Conservation (phyloP, 2,888 invertebrate genomes). For the Drosophila neonasuta region DNA sequence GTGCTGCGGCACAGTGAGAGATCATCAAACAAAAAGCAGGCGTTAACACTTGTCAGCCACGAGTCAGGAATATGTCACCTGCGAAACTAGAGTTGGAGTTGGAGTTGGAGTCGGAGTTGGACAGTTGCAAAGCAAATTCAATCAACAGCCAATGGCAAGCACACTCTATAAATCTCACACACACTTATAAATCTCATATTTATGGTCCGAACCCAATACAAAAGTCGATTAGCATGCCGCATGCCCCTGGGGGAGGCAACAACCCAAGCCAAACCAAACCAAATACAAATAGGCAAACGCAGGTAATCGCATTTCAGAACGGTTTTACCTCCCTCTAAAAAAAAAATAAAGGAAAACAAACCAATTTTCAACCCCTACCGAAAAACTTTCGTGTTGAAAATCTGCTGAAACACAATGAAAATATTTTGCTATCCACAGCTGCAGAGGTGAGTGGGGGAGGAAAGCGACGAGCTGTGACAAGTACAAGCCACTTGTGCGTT, state of each 20-base stretch:
- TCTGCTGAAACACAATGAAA: conserved; percentile 79
- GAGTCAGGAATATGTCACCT: conserved; percentile 71
- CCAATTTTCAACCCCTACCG: conserved; percentile 65
- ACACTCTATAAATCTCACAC: conserved; percentile 57
- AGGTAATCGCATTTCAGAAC: conserved; percentile 78
- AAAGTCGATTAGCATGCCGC: conserved; percentile 77
- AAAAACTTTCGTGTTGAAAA: conserved; percentile 58
- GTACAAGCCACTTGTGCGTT: conserved; percentile 77
- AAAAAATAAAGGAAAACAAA: conserved; percentile 46
- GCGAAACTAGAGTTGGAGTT: conserved; percentile 27
- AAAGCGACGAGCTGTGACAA: conserved; percentile 56
- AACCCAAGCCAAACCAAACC: conserved; percentile 35
- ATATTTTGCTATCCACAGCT: conserved; percentile 63
- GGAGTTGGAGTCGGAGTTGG: not conserved
- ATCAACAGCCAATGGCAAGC: conserved; percentile 44
- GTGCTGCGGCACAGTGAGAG: conserved; percentile 20
- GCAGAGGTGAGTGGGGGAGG: not conserved
- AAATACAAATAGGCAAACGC: conserved; percentile 77
- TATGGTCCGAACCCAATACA: conserved; percentile 74
- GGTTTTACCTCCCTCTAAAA: conserved; percentile 20
- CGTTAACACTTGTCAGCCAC: conserved; percentile 69
- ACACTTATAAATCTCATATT: conserved; percentile 81
- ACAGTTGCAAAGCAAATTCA: conserved; percentile 52
- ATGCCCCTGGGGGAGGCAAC: conserved; percentile 34
- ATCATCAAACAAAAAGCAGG: conserved; percentile 50